Evolutionary conservation across 2,113 vertebrate species (phyloP), one percentile per base, ranked within the genome.

Genomic region (Struthidea cinerea): DNA sequence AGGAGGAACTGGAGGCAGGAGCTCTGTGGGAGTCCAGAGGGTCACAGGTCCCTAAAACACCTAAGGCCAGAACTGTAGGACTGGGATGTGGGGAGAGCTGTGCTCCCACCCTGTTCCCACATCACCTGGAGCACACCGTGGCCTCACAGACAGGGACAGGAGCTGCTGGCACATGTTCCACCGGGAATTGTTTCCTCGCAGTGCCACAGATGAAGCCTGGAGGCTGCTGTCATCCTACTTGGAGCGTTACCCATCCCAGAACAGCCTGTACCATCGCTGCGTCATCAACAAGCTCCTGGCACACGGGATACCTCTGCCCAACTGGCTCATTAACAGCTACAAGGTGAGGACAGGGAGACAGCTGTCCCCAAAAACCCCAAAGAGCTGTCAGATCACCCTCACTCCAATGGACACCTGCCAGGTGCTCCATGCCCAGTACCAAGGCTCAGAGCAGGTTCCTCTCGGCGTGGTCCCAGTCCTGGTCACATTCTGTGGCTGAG

Each of bases 191-290:
- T 49, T 93, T 14, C 76, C 49, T 89, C 49, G 47, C 97, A 99
- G 99, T 21, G 98, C 99, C 9, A 98, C 99, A 22, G 99, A 99
- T 52, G 99, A 99, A 97, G 99, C 99, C 0, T 99, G 99, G 99
- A 96, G 99, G 46, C 97, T 99, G 37, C 95, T 99, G 52, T 98
- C 98, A 0, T 98, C 98, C 16, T 99, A 99, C 84, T 95, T 99
- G 89, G 98, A 99, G 74, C 98, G 91, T 33, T 98, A 98, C 85
- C 97, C 98, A 1, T 98, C 98, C 20, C 97, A 98, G 85, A 99
- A 98, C 84, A 98, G 98, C 22, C 98, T 98, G 65, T 97, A 99
- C 95, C 98, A 99, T 88, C 98, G 97, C 75, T 98, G 98, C 9
- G 99, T 99, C 79, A 99, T 99, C 97, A 98, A 98, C 96, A 99